These are phyloP conservation scores for Cheirogaleus medius DNA, from an alignment of 2,113 vertebrate genomes.

Conservation along the genomic window DNA sequence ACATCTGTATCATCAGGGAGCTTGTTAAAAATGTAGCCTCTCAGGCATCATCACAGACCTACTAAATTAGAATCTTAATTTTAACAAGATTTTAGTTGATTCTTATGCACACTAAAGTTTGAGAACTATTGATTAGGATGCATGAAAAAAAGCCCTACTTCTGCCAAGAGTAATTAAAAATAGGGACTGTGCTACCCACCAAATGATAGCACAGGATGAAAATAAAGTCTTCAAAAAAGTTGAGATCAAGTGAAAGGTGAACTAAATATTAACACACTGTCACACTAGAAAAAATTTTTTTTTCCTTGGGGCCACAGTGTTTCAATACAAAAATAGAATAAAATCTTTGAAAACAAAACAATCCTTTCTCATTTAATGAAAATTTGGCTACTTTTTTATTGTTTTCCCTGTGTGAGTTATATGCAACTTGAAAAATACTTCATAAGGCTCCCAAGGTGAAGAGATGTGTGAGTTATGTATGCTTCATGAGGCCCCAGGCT, in stretches of 20 bases:
- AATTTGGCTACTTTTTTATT: too few relatives aligned
- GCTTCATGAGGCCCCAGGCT: too few relatives aligned
- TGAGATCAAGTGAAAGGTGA: background rate
- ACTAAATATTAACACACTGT: background rate
- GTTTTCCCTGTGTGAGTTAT: too few relatives aligned
- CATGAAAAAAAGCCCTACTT: background rate
- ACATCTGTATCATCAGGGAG: background rate
- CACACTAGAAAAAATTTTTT: too few relatives aligned
- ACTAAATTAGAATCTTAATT: background rate
- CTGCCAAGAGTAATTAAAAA: constrained; percentile 11
- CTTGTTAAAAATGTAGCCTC: background rate
- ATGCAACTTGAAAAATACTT: too few relatives aligned
- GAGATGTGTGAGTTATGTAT: too few relatives aligned
- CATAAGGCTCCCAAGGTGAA: too few relatives aligned
- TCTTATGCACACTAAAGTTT: background rate
- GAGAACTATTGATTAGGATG: background rate
- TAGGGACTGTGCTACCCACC: background rate
- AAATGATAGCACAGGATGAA: background rate
- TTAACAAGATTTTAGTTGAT: background rate
- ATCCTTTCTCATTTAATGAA: too few relatives aligned
- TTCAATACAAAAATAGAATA: too few relatives aligned
- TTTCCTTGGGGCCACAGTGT: too few relatives aligned
- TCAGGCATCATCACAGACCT: background rate
- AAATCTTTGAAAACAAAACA: too few relatives aligned
- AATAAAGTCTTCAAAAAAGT: constrained; percentile 13